Conservation (phyloP, 2,797 vertebrate species). For the Babyrousa celebensis region DNA sequence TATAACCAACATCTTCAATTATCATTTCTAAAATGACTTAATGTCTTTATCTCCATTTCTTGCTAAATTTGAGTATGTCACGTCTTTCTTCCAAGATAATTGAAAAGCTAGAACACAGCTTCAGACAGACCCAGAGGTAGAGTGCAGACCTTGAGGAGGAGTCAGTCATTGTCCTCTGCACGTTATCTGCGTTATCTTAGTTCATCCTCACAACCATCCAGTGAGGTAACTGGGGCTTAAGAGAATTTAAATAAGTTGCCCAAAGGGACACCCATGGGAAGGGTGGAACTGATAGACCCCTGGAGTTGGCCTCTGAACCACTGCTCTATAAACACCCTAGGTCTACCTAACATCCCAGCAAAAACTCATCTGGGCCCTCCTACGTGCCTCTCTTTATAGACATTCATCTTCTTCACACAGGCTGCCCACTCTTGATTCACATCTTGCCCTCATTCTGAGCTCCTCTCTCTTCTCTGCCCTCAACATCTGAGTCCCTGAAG, state of each 20-base stretch:
- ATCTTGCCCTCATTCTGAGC: neutral
- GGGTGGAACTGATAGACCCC: neutral
- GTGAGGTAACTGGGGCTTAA: neutral
- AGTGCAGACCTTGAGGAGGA: neutral
- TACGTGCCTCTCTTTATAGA: neutral
- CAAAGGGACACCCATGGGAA: neutral
- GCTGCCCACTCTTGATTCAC: neutral
- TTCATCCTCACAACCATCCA: neutral
- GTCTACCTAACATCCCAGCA: neutral
- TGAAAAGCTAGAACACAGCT: neutral
- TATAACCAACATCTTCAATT: neutral
- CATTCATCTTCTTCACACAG: rapidly evolving
- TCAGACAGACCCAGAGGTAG: neutral
- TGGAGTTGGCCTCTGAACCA: neutral
- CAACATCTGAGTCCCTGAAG: neutral
- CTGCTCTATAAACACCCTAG: rapidly evolving
- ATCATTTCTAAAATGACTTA: neutral
- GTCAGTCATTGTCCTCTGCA: neutral
- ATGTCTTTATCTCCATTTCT: slow-evolving; percentile 5
- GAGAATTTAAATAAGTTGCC: neutral
- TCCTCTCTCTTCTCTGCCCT: neutral
- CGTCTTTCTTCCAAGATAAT: neutral
- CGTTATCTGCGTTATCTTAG: neutral
- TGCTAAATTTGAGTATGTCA: neutral
- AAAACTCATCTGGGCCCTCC: neutral